phyloP scores from a whole-genome alignment of 2,113 vertebrate genomes.

The Rhinopithecus roxellana region DNA sequence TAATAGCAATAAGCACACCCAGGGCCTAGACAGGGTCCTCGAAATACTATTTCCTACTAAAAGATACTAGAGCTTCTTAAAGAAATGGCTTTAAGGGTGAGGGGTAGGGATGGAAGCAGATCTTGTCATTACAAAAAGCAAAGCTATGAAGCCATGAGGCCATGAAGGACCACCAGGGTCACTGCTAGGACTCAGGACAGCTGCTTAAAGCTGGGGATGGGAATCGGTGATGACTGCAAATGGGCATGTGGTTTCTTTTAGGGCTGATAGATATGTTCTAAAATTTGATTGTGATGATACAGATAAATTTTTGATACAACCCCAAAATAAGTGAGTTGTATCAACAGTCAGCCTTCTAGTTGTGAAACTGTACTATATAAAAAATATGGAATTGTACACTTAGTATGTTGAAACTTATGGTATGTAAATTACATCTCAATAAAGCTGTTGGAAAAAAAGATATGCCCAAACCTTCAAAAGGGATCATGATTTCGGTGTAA shows the following conservation, averaged over 20 bases:
- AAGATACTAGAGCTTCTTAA: not conserved
- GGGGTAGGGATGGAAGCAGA: not conserved
- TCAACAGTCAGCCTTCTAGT: no score
- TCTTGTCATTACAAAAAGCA: not conserved
- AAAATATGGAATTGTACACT: not conserved
- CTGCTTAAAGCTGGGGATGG: fast-evolving
- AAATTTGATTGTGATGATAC: not conserved
- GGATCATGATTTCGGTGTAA: not conserved
- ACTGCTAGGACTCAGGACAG: not conserved
- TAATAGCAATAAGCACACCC: not conserved
- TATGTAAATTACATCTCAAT: not conserved
- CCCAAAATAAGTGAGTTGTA: no score
- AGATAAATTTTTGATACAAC: not conserved
- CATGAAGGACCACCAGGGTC: not conserved
- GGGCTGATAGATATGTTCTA: not conserved
- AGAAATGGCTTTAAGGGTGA: not conserved
- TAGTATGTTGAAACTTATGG: not conserved
- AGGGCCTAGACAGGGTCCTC: not conserved
- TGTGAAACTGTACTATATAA: no score
- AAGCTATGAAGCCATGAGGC: not conserved
- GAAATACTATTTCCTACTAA: not conserved
- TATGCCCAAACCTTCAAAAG: not conserved
- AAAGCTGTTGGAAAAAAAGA: not conserved
- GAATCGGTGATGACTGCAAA: not conserved
- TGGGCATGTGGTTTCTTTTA: not conserved